Conservation (phyloP, 1,140 invertebrate species). For the Sitobion miscanthi region DNA sequence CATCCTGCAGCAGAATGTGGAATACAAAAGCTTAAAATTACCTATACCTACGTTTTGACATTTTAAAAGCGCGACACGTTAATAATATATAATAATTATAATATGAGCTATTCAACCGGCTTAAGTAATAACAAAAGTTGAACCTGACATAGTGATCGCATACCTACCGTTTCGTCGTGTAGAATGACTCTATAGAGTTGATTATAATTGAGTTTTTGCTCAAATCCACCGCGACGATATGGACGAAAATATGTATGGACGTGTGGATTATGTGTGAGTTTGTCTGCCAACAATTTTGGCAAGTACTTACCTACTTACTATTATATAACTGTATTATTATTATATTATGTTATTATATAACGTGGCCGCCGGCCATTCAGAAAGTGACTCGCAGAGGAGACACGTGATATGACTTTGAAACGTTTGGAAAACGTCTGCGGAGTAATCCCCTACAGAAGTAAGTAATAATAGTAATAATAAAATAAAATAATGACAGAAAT, state of each 20-base stretch:
- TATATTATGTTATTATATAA: constrained; percentile 9
- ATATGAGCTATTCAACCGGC: too few relatives aligned
- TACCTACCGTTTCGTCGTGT: not conserved
- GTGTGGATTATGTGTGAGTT: not conserved
- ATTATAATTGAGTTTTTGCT: not conserved
- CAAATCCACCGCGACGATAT: not conserved
- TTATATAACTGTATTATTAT: not conserved
- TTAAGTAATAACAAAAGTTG: not conserved
- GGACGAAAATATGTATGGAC: not conserved
- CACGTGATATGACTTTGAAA: constrained; percentile 14
- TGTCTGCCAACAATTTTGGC: not conserved
- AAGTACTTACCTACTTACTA: not conserved
- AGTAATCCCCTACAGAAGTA: not conserved
- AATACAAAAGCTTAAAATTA: too few relatives aligned
- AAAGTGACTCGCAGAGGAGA: not conserved
- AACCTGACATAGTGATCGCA: not conserved
- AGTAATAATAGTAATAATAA: not conserved
- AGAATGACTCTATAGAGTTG: not conserved
- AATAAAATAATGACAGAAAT: not conserved
- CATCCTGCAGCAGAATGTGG: too few relatives aligned
- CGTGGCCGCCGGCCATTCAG: not conserved
- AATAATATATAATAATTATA: too few relatives aligned
- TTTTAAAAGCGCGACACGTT: too few relatives aligned
- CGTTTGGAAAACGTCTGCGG: not conserved
- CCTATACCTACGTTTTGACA: too few relatives aligned